Base-by-base conservation (phyloP, 2,113 vertebrate species). In the Emydura subglobosa region DNA sequence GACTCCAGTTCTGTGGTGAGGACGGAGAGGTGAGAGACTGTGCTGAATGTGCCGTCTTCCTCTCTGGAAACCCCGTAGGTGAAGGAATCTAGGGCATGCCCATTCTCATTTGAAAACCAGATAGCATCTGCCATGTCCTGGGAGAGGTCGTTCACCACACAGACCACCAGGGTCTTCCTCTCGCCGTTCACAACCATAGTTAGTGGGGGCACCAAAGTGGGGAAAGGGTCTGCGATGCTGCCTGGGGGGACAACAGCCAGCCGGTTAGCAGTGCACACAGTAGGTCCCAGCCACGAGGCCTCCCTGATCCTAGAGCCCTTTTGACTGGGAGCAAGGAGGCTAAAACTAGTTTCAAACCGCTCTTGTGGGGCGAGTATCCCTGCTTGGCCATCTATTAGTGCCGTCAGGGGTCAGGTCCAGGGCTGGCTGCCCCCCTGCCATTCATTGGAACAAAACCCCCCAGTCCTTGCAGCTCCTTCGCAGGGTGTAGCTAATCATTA, bases 31-130 rank as follows among this genome's bases (percentile, higher is more conserved):
- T 98, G 97, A 65, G 98, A 98, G 74, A 97, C 0, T 2, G 94
- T 94, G 44, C 97, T 98, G 29, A 98, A 98, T 3, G 97, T 97
- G 50, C 98, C 98, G 3, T 97, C 97, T 1, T 51, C 84, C 1
- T 86, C 96, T 10, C 2, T 94, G 10, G 96, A 97, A 13, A 80
- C 49, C 5, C 98, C 95, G 0, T 98, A 98, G 72, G 96, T 61
- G 44, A 98, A 98, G 87, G 98, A 89, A 1, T 98, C 96, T 79
- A 98, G 83, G 16, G 90, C 0, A 0, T 96, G 98, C 17, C 98
- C 96, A 0, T 98, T 98, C 49, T 82, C 95, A 0, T 85, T 3
- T 1, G 98, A 97, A 93, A 98, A 98, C 98, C 98, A 98, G 83
- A 98, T 79, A 1, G 96, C 7, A 0, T 97, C 83, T 21, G 94